Evolutionary conservation across 2,888 invertebrate genomes (phyloP), one percentile per base, ranked within the genome.

Genomic region (Clepsis dumicolana): DNA sequence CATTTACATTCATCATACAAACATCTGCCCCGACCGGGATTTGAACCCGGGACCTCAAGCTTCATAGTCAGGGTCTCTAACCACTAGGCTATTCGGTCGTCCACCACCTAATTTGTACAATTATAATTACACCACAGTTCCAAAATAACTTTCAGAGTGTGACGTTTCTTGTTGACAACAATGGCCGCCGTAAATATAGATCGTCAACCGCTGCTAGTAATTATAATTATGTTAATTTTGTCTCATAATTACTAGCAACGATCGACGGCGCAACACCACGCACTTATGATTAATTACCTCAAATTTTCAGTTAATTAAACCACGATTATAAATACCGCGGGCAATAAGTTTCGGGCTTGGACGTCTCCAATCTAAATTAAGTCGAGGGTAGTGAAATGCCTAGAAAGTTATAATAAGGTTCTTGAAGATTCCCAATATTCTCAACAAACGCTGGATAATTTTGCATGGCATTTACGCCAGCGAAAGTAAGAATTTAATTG

Each of bases 291-390:
- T 38, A 38, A 62, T 50, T n/a, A 29, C 10, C 1, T 14, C 48
- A 8, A 65, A 66, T 57, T 50, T 50, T 29, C 35, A 12, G 48
- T n/a, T 50, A 62, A 41, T 62, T 62, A 50, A 44, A 48, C 38
- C 29, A 41, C 41, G 27, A 53, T 29, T 56, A 56, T 29, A 21
- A 65, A 32, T 32, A 32, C 4, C n/a, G 48, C 21, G 35, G 54
- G 66, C 18, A 62, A 56, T 67, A 35, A 38, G 35, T 62, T 56
- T 32, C 48, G n/a, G 18, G n/a, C 35, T 27, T 38, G 56, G 21
- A 62, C n/a, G 25, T 35, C 25, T 16, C 5, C 1, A 16, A 21
- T 21, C 3, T 35, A 24, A 24, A 57, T 44, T 56, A 56, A 32
- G 21, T 14, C 10, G 14, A 52, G 21, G 16, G 10, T n/a, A n/a